Evolutionary conservation across 2,113 vertebrate species (phyloP).

Genomic region (Cebidichthys violaceus): DNA sequence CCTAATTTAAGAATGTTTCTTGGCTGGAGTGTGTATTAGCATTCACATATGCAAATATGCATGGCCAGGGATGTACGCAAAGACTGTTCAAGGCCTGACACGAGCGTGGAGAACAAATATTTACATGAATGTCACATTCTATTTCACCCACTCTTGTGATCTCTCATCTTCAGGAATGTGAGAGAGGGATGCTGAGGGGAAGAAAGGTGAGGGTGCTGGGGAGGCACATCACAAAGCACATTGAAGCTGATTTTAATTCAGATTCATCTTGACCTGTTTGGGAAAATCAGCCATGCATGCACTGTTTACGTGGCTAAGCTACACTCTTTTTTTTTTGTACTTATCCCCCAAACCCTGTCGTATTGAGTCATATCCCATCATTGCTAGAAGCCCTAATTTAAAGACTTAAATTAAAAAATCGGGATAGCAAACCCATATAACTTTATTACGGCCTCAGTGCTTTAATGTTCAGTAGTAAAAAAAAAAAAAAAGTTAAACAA

Average conservation of each 20-base stretch:
- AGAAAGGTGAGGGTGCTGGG: constrained; percentile 1
- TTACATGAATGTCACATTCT: constrained; percentile 31
- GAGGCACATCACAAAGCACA: constrained; percentile 34
- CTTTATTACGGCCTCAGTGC: constrained; percentile 63
- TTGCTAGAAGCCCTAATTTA: constrained; percentile 59
- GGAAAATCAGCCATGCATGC: constrained; percentile 51
- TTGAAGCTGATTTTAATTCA: constrained; percentile 43
- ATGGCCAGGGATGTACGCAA: constrained; percentile 9
- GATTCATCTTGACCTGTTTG: constrained; percentile 49
- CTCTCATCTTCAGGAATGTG: constrained; percentile 19
- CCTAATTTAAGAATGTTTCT: constrained; percentile 23
- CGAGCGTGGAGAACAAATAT: constrained; percentile 5
- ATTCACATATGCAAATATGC: constrained; percentile 37
- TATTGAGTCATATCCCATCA: constrained; percentile 51
- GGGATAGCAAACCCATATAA: constrained; percentile 54
- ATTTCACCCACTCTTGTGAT: constrained; percentile 29
- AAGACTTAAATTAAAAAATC: constrained; percentile 65
- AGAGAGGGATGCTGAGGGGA: constrained; percentile 18
- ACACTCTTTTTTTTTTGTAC: constrained; percentile 38
- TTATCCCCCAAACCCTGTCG: constrained; percentile 21
- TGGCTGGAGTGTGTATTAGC: constrained; percentile 21
- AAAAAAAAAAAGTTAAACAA: constrained; percentile 60
- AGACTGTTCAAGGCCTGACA: constrained; percentile 6
- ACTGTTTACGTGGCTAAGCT: constrained; percentile 60
- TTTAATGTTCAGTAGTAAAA: constrained; percentile 62